Conservation (phyloP, 64 coral and sea anemone species). For the Astreopora myriophthalma region DNA sequence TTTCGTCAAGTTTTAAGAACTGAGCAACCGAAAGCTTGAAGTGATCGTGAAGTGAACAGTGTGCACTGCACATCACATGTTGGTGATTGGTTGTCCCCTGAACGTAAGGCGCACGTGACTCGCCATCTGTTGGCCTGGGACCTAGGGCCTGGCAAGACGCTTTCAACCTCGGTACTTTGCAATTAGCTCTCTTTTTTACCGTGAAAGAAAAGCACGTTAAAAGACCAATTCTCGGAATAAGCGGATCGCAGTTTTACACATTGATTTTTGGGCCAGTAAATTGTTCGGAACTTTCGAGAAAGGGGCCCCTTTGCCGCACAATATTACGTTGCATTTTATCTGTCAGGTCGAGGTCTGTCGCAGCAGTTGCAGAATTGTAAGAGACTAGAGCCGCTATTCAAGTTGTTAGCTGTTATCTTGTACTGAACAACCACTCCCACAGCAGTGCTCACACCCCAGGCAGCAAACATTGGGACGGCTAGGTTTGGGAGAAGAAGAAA, state of each 20-base stretch:
- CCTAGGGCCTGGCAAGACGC: neutral
- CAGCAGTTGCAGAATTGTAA: conserved; percentile 79
- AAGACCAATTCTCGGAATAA: no score
- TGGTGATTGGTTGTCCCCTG: neutral
- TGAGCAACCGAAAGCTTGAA: no score
- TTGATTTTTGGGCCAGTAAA: no score
- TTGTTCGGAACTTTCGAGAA: no score
- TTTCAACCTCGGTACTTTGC: no score
- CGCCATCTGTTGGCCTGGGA: neutral
- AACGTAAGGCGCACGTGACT: neutral
- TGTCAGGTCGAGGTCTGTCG: conserved; percentile 50
- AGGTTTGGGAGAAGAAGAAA: neutral
- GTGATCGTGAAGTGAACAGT: neutral
- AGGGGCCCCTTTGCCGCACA: no score
- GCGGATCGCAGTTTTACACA: no score
- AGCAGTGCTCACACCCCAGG: conserved; percentile 74
- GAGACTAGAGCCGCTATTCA: conserved; percentile 56
- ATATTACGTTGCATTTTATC: no score
- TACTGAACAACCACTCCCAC: conserved; percentile 74
- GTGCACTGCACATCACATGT: neutral
- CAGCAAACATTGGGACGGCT: conserved; percentile 88
- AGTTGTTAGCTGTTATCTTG: conserved; percentile 80
- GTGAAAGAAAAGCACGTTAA: no score
- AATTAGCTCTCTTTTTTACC: no score
- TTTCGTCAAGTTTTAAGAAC: no score